Evolutionary conservation across 2,113 vertebrate species (phyloP).

Genomic region (Phodopus roborovskii): DNA sequence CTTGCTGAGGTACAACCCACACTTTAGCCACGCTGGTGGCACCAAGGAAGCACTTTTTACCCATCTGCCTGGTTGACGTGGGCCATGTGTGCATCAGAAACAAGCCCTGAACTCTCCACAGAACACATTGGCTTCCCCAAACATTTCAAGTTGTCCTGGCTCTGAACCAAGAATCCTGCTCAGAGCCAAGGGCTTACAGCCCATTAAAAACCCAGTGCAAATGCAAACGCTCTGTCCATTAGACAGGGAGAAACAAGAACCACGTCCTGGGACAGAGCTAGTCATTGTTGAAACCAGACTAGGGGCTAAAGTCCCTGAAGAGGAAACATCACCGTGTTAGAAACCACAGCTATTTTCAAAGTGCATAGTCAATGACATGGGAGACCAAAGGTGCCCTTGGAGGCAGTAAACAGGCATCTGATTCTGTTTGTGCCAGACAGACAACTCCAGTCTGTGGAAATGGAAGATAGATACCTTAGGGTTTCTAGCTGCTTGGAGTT

Average conservation of each 20-base stretch:
- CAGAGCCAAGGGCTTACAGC: slow-evolving; percentile 60
- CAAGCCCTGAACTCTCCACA: background rate
- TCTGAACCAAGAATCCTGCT: slow-evolving; percentile 67
- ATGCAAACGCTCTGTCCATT: slow-evolving; percentile 71
- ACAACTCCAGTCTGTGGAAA: background rate
- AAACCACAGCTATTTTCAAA: slow-evolving; percentile 79
- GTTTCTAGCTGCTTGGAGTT: background rate
- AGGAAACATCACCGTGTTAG: slow-evolving; percentile 81
- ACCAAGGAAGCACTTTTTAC: background rate
- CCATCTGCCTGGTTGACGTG: background rate
- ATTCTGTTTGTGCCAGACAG: background rate
- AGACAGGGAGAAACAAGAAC: slow-evolving; percentile 81
- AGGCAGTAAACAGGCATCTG: background rate
- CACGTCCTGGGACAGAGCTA: slow-evolving; percentile 62
- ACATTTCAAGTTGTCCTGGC: slow-evolving; percentile 63
- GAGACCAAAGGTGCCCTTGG: slow-evolving; percentile 57
- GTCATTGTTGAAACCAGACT: slow-evolving; percentile 80
- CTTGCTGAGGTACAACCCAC: background rate
- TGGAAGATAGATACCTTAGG: background rate
- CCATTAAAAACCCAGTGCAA: slow-evolving; percentile 69
- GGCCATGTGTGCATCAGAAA: slow-evolving; percentile 11
- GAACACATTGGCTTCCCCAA: slow-evolving; percentile 50
- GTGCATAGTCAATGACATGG: slow-evolving; percentile 47
- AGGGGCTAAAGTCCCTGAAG: slow-evolving; percentile 75
- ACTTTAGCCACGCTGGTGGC: background rate